These are phyloP conservation scores for Archips xylosteana DNA, from an alignment of 2,888 invertebrate genomes.

Conservation along the genomic window DNA sequence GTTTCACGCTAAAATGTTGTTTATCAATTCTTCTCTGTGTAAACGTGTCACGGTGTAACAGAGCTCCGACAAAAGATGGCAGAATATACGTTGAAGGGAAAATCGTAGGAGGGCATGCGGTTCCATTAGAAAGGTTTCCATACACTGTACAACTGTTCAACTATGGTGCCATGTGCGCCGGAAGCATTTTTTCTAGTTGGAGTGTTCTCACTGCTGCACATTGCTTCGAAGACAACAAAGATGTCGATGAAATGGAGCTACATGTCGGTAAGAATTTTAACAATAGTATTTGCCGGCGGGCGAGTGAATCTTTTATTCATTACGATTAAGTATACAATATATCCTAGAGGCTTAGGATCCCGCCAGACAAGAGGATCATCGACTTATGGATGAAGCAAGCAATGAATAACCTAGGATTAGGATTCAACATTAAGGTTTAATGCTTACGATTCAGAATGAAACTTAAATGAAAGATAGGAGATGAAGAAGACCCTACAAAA, in stretches of 20 bases:
- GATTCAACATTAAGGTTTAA: constrained; percentile 2
- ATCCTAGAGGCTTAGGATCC: background rate
- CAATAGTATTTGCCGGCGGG: background rate
- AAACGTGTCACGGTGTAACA: constrained; percentile 19
- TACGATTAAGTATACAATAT: background rate
- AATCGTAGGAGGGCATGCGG: constrained; percentile 63
- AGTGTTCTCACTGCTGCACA: constrained; percentile 68
- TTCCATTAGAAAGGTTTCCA: constrained; percentile 57
- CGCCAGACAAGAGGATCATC: background rate
- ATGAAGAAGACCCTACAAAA: background rate
- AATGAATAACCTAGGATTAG: background rate
- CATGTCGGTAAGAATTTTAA: constrained; percentile 60
- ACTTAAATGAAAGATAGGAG: background rate
- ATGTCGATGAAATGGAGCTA: constrained; percentile 58
- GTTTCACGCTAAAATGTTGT: background rate
- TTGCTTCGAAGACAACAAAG: constrained; percentile 62
- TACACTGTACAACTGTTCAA: constrained; percentile 66
- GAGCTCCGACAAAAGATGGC: background rate
- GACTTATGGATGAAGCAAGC: constrained; percentile 16
- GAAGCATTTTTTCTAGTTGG: constrained; percentile 67
- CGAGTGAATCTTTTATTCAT: background rate
- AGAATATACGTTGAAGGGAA: constrained; percentile 46
- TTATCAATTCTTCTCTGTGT: constrained; percentile 3
- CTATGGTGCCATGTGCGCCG: constrained; percentile 63
- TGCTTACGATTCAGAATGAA: background rate